Evolutionary conservation across 2,888 invertebrate species (phyloP), one percentile per base, ranked within the genome.

Genomic region (Choristoneura rosaceana): DNA sequence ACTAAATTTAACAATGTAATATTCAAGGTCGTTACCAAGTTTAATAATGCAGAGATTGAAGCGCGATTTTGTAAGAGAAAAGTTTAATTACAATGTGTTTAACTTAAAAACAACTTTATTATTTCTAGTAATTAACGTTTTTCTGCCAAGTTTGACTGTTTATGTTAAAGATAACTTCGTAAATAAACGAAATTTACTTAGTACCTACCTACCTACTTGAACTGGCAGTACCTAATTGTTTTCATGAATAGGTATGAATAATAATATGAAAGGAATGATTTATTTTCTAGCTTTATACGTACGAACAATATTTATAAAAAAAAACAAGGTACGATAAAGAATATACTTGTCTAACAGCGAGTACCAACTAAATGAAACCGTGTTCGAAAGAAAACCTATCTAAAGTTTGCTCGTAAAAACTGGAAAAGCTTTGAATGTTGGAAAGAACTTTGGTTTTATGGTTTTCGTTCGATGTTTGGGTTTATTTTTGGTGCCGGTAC

Each of bases 391-490:
- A 59, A 69, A 55, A 59, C 3, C 64, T 70, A 50, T 61, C 43
- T 10, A 45, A 67, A 67, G 45, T 71, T 71, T 1, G 25, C 61
- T 66, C 71, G 55, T 71, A 61, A 71, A 45, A 33, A 34, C 63
- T 15, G 66, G 55, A 52, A 45, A 15, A 15, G 65, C 65, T 60
- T 65, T 52, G 10, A 58, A 47, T 43, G 52, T 34, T 55, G 17
- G 45, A 12, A 33, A 38, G 59, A 38, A 33, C 43, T 17, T 66
- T 58, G 25, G 43, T 66, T 66, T 66, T 58, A 66, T 58, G 66
- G 12, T 41, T 61, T 59, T 41, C 34, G 10, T 55, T 55, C 14
- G 25, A 64, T 12, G 59, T 47, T 71, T 69, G 69, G 5, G 14
- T 7, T 55, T 66, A 12, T 66, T 4, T 25, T 55, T 25, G 55